Percentiles rank a stretch among this genome's conserved stretches.
Evolutionary conservation across 2,113 vertebrate genomes (phyloP).

Genomic region (Microtus oregoni): DNA sequence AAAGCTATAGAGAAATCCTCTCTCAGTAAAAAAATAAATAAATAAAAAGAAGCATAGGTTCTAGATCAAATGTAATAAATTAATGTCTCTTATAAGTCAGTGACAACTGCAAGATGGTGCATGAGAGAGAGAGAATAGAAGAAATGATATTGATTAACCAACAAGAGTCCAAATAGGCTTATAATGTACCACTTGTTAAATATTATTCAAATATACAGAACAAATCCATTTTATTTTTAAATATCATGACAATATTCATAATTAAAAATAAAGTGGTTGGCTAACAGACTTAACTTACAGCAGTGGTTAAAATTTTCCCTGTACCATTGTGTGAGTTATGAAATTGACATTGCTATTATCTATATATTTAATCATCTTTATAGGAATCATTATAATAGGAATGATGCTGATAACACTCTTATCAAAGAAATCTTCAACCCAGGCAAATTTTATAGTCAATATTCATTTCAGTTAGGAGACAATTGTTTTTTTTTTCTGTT

Average conservation of each 20-base stretch:
- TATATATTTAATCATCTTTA: slow-evolving; percentile 42
- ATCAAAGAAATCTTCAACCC: slow-evolving; percentile 33
- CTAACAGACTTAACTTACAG: slow-evolving; percentile 24
- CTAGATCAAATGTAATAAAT: slow-evolving; percentile 29
- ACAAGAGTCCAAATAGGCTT: neutral
- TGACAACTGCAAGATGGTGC: neutral
- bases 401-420: slow-evolving; percentile 59
- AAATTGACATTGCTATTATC: slow-evolving; percentile 31
- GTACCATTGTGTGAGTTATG: slow-evolving; percentile 47
- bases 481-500: neutral
- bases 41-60: too few species aligned
- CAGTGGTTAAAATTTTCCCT: neutral
- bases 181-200: neutral
- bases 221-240: slow-evolving; percentile 26
- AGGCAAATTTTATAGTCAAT: neutral
- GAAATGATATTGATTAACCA: neutral
- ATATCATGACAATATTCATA: neutral
- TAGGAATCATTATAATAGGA: slow-evolving; percentile 32
- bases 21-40: too few species aligned
- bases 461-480: neutral
- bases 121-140: neutral
- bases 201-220: neutral
- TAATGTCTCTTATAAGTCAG: neutral
- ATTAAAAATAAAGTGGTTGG: neutral
- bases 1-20: too few species aligned